phyloP scores from a whole-genome alignment of 2,888 invertebrate genomes.

The Catocala sponsa region DNA sequence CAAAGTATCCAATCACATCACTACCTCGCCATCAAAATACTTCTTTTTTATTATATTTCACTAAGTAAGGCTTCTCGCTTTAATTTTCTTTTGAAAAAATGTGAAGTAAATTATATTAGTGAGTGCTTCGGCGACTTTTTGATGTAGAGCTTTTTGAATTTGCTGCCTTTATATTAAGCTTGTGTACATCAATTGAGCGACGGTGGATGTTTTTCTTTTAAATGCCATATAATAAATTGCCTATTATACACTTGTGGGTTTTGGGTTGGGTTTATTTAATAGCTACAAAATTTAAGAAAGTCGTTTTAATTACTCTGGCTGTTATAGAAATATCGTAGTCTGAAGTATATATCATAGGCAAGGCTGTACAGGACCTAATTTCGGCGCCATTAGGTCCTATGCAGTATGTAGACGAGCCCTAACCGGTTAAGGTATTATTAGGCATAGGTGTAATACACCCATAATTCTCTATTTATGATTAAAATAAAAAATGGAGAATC shows the following conservation, averaged over 20 bases:
- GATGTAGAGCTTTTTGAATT: conserved; percentile 27
- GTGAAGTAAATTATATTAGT: conserved; percentile 33
- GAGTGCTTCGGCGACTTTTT: conserved; percentile 24
- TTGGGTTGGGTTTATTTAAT: too few species aligned
- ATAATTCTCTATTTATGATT: too few species aligned
- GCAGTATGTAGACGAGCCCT: too few species aligned
- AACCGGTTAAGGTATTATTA: too few species aligned
- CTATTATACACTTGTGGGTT: conserved; percentile 4
- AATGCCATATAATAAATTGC: not conserved
- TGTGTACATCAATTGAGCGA: conserved; percentile 19
- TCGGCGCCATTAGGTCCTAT: too few species aligned
- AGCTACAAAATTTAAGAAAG: too few species aligned
- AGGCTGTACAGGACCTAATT: too few species aligned
- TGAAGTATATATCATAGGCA: too few species aligned
- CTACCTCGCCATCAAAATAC: conserved; percentile 10
- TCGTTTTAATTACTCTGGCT: too few species aligned
- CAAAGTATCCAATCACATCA: conserved; percentile 26
- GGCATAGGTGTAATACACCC: too few species aligned
- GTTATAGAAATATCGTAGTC: too few species aligned
- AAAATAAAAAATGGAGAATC: too few species aligned
- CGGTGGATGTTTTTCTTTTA: conserved; percentile 6
- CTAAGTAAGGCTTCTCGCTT: conserved; percentile 12
- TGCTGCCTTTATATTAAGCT: conserved; percentile 22
- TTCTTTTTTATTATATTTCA: conserved; percentile 12
- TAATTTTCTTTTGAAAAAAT: conserved; percentile 32